phyloP scores from a whole-genome alignment of 2,113 vertebrate genomes.

The Anolis carolinensis region DNA sequence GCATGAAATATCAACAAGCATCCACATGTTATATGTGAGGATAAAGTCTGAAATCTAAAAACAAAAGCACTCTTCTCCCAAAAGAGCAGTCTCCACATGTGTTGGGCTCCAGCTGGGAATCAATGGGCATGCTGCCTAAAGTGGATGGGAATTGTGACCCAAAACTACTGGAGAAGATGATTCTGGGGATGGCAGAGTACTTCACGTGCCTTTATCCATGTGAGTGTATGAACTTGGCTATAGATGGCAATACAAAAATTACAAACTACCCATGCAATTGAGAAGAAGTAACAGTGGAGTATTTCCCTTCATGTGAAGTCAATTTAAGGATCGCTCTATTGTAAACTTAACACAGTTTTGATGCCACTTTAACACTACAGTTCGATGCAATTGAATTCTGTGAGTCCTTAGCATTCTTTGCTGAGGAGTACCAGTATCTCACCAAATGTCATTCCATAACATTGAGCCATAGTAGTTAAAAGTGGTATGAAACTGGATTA shows the following conservation, averaged over 20 bases:
- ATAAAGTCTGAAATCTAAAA: background rate
- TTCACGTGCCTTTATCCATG: background rate
- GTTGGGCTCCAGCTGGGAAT: background rate
- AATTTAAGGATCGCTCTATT: too few species aligned
- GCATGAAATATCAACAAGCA: slow-evolving; percentile 15
- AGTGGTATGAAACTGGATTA: too few species aligned
- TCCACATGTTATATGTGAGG: background rate
- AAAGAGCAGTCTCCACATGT: background rate
- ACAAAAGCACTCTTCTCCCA: background rate
- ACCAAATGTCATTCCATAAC: too few species aligned
- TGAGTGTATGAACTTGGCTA: background rate
- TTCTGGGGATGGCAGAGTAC: slow-evolving; percentile 46
- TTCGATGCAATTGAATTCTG: too few species aligned
- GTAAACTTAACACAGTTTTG: too few species aligned
- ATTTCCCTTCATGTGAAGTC: background rate
- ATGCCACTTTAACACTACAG: too few species aligned
- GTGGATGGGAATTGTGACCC: background rate
- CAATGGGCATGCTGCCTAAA: background rate
- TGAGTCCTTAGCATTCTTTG: too few species aligned
- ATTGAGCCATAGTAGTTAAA: too few species aligned
- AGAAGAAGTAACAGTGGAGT: background rate
- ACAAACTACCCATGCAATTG: background rate
- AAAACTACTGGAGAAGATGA: background rate
- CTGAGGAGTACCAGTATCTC: too few species aligned
- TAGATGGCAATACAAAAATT: background rate